A percentile compares a stretch with the other conserved stretches of the same genome.
Evolutionary conservation across 1,140 invertebrate genomes (phyloP).

Genomic region (Elymnias hypermnestra): DNA sequence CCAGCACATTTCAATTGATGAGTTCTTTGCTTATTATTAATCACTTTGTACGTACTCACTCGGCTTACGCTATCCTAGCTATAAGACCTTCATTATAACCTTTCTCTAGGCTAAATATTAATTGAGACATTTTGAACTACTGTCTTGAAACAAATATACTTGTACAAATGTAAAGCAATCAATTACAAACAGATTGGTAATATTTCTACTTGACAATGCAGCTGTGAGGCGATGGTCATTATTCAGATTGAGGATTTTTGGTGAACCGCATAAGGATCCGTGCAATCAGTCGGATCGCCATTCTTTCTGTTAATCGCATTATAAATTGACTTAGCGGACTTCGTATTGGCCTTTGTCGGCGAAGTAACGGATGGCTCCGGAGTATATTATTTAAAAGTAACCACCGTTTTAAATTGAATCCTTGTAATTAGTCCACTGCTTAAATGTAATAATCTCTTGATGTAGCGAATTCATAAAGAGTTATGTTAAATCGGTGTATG

Average conservation of each 20-base stretch:
- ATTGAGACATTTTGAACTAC: conserved; percentile 69
- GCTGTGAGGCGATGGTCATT: conserved; percentile 34
- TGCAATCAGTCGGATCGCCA: conserved; percentile 54
- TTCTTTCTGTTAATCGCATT: conserved; percentile 68
- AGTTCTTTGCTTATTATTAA: conserved; percentile 60
- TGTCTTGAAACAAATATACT: conserved; percentile 37
- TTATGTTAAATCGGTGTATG: neutral
- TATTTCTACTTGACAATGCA: conserved; percentile 18
- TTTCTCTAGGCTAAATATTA: conserved; percentile 70
- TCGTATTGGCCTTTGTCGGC: conserved; percentile 52
- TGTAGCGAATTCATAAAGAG: conserved; percentile 17
- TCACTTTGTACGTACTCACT: conserved; percentile 51
- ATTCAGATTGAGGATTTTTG: conserved; percentile 44
- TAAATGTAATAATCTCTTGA: conserved; percentile 13
- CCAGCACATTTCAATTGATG: conserved; percentile 50
- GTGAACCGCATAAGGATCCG: conserved; percentile 43
- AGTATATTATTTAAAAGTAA: conserved; percentile 33
- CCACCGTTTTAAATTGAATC: conserved; percentile 17
- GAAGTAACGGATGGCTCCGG: conserved; percentile 39
- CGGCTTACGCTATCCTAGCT: conserved; percentile 66
- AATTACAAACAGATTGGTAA: conserved; percentile 32
- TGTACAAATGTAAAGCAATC: conserved; percentile 48
- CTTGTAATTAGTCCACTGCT: conserved; percentile 17
- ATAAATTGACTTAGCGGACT: conserved; percentile 59
- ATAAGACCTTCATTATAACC: conserved; percentile 57